Conservation (phyloP, 53 echinoderm and acorn worm species). For the Hippasteria phrygiana region DNA sequence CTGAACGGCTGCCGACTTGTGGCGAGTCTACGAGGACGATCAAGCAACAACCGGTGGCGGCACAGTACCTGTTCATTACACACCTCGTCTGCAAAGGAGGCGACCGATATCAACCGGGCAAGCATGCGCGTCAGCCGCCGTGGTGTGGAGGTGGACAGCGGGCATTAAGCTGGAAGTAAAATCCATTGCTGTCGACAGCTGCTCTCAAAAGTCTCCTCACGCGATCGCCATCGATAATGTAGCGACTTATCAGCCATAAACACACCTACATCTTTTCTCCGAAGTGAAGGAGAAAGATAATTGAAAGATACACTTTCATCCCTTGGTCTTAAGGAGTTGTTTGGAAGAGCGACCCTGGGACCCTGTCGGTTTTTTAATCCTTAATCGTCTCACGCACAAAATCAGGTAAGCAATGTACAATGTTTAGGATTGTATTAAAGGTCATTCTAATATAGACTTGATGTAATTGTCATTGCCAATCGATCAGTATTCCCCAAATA, state of each 20-base stretch:
- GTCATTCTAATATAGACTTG: no score
- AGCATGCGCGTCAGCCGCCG: background rate
- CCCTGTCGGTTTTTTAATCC: background rate
- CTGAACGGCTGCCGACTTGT: background rate
- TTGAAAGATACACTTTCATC: background rate
- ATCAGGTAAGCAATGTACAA: no score
- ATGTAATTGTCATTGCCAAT: no score
- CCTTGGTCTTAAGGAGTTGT: background rate
- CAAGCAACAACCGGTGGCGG: background rate
- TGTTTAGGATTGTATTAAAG: no score
- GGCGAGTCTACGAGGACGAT: background rate
- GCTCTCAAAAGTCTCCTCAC: slow-evolving; percentile 4
- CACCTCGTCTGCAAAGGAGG: background rate
- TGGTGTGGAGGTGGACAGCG: background rate
- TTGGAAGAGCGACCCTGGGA: background rate
- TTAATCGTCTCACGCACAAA: background rate
- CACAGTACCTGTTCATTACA: slow-evolving; percentile 35
- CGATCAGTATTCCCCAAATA: no score
- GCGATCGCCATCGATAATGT: background rate
- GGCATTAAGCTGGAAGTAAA: background rate
- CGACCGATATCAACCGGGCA: background rate
- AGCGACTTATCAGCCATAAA: background rate
- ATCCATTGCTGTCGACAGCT: background rate
- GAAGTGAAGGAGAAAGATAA: background rate
- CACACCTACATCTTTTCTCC: background rate